Evolutionary conservation across 2,888 invertebrate species (phyloP).

Genomic region (Hyposoter dolosus): DNA sequence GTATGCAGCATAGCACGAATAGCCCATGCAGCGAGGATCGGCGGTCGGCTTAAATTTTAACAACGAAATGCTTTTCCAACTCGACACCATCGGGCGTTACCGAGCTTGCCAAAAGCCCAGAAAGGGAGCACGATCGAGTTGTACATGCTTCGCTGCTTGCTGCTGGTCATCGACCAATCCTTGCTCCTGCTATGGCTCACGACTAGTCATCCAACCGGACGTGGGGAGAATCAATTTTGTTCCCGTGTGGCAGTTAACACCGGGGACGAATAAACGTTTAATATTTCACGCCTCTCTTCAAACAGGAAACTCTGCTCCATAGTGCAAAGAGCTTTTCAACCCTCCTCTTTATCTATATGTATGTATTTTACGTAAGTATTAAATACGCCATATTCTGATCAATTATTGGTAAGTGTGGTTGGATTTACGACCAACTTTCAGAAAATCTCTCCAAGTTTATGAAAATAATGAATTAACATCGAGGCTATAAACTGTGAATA

Average conservation of each 20-base stretch:
- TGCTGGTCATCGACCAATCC: slow-evolving; percentile 43
- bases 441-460: neutral
- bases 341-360: slow-evolving; percentile 17
- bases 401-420: neutral
- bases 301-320: slow-evolving; percentile 47
- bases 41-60: slow-evolving; percentile 73
- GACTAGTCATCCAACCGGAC: slow-evolving; percentile 66
- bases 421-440: neutral
- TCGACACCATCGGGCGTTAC: slow-evolving; percentile 63
- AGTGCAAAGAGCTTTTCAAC: slow-evolving; percentile 48
- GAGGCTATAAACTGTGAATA: neutral
- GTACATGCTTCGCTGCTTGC: neutral
- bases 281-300: slow-evolving; percentile 74
- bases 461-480: neutral
- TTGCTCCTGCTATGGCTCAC: slow-evolving; percentile 24
- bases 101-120: slow-evolving; percentile 58
- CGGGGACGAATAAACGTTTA: slow-evolving; percentile 73
- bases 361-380: neutral
- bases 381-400: neutral
- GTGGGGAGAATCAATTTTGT: slow-evolving; percentile 74
- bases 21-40: slow-evolving; percentile 51
- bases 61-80: slow-evolving; percentile 74
- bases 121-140: neutral
- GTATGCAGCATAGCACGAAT: slow-evolving; percentile 18
- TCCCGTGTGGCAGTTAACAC: slow-evolving; percentile 72